These are phyloP conservation scores for Nysson spinosus DNA, from an alignment of 2,888 invertebrate species.

Conservation along the genomic window DNA sequence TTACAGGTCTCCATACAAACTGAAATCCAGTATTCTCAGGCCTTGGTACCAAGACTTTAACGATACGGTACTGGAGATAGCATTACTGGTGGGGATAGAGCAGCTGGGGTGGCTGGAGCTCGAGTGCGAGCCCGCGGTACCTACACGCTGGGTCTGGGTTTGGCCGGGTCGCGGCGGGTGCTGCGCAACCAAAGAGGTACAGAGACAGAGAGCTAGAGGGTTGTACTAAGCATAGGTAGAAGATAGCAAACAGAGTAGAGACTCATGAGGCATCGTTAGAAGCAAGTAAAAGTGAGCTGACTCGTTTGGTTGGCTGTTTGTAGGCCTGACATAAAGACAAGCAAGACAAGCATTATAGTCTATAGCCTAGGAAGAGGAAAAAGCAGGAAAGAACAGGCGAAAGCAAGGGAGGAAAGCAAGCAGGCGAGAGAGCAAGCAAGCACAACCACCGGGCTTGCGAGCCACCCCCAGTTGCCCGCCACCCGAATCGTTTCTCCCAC, in stretches of 20 bases:
- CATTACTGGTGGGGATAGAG: conserved; percentile 49
- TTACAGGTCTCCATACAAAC: no score
- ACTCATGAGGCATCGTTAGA: no score
- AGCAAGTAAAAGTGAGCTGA: conserved; percentile 21
- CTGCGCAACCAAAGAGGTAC: conserved; percentile 57
- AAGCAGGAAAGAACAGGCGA: not conserved
- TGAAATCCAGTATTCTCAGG: no score
- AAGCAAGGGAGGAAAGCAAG: not conserved
- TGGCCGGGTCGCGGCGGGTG: conserved; percentile 68
- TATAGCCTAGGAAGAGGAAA: conserved; percentile 7
- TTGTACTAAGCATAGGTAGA: no score
- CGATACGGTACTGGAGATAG: conserved; percentile 46
- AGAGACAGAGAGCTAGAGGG: conserved; percentile 18
- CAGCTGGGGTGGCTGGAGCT: conserved; percentile 67
- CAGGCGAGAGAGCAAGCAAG: conserved; percentile 34
- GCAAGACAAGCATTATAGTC: not conserved
- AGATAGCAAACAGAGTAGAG: no score
- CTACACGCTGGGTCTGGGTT: conserved; percentile 67
- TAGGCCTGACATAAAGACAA: conserved; percentile 8
- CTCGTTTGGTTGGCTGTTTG: conserved; percentile 21
- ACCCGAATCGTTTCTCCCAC: conserved; percentile 27
- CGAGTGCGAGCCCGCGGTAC: conserved; percentile 64
- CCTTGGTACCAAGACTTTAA: conserved; percentile 15
- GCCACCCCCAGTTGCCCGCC: conserved; percentile 41
- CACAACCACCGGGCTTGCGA: conserved; percentile 47